Base-by-base conservation (phyloP, 2,797 vertebrate genomes). In the Acanthopagrus latus region DNA sequence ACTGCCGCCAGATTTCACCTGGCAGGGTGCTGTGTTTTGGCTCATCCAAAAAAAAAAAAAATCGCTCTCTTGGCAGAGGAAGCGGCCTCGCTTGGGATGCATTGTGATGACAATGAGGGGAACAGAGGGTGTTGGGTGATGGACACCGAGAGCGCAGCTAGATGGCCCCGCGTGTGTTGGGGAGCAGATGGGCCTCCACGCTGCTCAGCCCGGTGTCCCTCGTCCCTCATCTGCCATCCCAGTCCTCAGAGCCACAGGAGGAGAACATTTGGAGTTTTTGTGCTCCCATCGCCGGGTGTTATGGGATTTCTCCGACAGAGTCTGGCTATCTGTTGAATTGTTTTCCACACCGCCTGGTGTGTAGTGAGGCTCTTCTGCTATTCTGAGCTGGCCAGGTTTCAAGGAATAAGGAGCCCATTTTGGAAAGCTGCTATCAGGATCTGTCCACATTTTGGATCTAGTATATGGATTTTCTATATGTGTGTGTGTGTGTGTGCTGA, bases 121-220 rank as follows among this genome's bases (percentile, higher is more conserved):
- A 81, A 72, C 73, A 79, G 83, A 76, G 83, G 75, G 76, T 50
- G 80, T 29, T 63, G 72, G 81, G 83, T 87, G 91, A 88, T 89
- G 80, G 86, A 85, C 83, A 51, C 79, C 6, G 13, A 25, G 72
- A 50, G 65, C 33, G 5, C 29, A 23, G 82, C 57, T 44, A 41
- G 85, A 87, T 72, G 60, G 18, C 48, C 0, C 80, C 11, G 81
- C 74, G n/a, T 76, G 71, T 60, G 69, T 75, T 67, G 78, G 63
- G 54, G 77, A 85, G 86, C 93, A 94, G 91, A 93, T 93, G 92
- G 92, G 75, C 75, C 80, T 85, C 78, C 91, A 63, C 83, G 25
- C 87, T 52, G 85, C 86, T 90, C 82, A 8, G 79, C 81, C 82
- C 64, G 68, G 66, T 69, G 68, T 86, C 88, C 80, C 85, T 82